phyloP scores from a whole-genome alignment of 1,140 invertebrate species.

The Contarinia nasturtii region DNA sequence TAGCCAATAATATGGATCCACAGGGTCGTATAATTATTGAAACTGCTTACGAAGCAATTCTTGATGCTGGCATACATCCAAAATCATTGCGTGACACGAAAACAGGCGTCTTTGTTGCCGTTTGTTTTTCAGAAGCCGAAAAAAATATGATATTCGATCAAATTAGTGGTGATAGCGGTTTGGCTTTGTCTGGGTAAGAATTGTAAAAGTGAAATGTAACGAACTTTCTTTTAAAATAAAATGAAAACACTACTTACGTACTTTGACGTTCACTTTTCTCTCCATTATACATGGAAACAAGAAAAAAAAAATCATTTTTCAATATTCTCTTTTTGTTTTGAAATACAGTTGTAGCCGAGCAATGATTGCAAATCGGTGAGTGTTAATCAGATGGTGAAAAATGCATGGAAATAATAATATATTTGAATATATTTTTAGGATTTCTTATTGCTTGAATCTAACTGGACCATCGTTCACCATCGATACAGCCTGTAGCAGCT shows the following conservation, averaged over 20 bases:
- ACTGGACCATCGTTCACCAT: constrained; percentile 63
- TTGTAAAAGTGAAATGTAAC: too few relatives aligned
- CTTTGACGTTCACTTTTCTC: too few relatives aligned
- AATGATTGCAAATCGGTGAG: constrained; percentile 85
- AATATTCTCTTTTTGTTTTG: too few relatives aligned
- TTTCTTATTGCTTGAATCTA: constrained; percentile 54
- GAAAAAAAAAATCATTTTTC: too few relatives aligned
- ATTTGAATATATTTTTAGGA: too few relatives aligned
- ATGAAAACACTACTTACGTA: too few relatives aligned
- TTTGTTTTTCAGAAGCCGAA: constrained; percentile 55
- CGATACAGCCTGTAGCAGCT: constrained; percentile 83
- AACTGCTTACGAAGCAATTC: constrained; percentile 24
- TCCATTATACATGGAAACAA: background rate
- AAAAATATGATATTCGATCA: too few relatives aligned
- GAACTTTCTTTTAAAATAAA: too few relatives aligned
- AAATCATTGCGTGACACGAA: constrained; percentile 39
- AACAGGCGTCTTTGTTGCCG: constrained; percentile 61
- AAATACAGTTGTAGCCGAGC: constrained; percentile 55
- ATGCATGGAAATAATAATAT: too few relatives aligned
- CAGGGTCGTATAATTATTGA: constrained; percentile 30
- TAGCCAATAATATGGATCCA: constrained; percentile 29
- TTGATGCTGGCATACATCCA: constrained; percentile 22
- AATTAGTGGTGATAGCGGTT: too few relatives aligned
- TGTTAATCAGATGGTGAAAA: too few relatives aligned
- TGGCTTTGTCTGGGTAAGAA: constrained; percentile 31